These are phyloP conservation scores for Sebastes cheni DNA, from an alignment of 2,797 vertebrate species.

Conservation along the genomic window DNA sequence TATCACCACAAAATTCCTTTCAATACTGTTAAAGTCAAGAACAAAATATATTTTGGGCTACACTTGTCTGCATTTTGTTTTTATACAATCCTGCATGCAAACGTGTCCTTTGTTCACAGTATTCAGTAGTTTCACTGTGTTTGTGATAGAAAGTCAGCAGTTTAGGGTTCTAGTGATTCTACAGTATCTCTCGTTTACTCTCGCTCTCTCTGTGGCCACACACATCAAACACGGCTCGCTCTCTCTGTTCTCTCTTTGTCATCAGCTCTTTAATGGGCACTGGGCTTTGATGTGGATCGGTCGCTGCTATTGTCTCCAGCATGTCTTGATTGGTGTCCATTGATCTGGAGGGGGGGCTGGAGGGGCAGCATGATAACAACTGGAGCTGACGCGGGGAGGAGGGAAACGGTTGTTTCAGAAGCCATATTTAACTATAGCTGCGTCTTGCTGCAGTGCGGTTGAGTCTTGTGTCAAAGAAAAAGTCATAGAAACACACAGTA, in stretches of 20 bases:
- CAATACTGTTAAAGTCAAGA: neutral
- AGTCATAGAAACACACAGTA: neutral
- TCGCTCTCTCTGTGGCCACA: conserved; percentile 33
- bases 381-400: too few relatives aligned
- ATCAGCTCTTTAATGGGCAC: conserved; percentile 59
- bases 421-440: conserved; percentile 27
- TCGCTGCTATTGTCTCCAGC: conserved; percentile 54
- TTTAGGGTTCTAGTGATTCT: neutral
- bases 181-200: neutral
- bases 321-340: conserved; percentile 64
- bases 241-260: conserved; percentile 64
- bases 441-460: neutral
- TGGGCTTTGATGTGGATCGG: conserved; percentile 63
- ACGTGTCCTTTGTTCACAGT: neutral
- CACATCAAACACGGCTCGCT: conserved; percentile 55
- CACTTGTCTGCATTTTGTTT: neutral
- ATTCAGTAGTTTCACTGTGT: neutral
- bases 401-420: too few relatives aligned
- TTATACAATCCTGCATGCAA: neutral
- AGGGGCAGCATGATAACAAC: too few relatives aligned
- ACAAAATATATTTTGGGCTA: neutral
- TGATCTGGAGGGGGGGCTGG: too few relatives aligned
- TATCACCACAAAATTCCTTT: neutral
- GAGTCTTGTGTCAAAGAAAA: neutral
- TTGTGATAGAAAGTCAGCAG: neutral